phyloP scores from a whole-genome alignment of 2,113 vertebrate genomes.

The Campylomormyrus tamandua region DNA sequence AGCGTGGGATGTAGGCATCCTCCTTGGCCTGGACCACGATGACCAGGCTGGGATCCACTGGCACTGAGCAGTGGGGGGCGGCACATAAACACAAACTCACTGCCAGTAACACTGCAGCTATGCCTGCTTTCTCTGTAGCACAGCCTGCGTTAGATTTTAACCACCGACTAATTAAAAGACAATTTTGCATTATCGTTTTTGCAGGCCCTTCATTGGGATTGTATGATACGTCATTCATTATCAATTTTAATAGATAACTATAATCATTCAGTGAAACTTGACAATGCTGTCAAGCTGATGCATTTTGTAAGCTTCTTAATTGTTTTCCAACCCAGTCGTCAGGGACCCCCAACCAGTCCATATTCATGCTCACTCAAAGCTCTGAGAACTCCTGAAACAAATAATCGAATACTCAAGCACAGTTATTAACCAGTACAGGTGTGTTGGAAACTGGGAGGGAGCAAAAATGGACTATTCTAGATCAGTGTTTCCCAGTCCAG shows the following conservation, averaged over 20 bases:
- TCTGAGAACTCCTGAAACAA: background rate
- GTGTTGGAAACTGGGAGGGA: background rate
- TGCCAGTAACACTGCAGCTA: background rate
- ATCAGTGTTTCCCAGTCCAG: too few relatives aligned
- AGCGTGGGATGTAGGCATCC: slow-evolving; percentile 90
- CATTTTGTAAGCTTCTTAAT: too few relatives aligned
- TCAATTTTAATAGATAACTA: background rate
- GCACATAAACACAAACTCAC: background rate
- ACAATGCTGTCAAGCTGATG: background rate
- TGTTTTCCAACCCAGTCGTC: background rate
- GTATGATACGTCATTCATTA: background rate
- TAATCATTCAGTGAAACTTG: background rate
- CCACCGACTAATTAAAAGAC: background rate
- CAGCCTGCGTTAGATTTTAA: background rate
- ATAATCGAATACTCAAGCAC: background rate
- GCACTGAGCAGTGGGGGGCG: slow-evolving; percentile 58
- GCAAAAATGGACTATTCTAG: background rate
- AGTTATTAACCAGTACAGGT: background rate
- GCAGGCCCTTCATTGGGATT: background rate
- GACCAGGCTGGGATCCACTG: slow-evolving; percentile 90
- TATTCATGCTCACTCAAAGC: background rate
- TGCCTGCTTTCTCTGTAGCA: background rate
- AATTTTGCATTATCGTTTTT: background rate
- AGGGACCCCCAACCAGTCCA: background rate
- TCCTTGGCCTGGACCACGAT: slow-evolving; percentile 91